phyloP scores from a whole-genome alignment of 2,888 invertebrate species.

The Aricia artaxerxes region DNA sequence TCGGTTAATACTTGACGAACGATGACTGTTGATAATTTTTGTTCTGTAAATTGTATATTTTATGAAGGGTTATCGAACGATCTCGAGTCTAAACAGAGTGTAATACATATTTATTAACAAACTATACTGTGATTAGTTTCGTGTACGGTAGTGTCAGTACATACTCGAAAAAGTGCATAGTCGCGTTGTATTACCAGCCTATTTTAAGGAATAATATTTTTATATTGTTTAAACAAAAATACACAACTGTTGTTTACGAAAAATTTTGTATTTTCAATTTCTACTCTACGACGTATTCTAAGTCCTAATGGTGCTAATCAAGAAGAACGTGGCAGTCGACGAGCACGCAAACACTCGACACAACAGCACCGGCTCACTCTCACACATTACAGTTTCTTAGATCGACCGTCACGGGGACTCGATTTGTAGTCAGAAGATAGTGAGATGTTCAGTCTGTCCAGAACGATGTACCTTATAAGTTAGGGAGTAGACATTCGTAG shows the following conservation, averaged over 20 bases:
- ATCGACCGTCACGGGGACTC: background rate
- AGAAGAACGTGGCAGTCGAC: slow-evolving; percentile 32
- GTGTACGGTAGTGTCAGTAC: slow-evolving; percentile 44
- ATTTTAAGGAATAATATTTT: slow-evolving; percentile 75
- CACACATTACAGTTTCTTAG: background rate
- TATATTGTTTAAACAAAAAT: slow-evolving; percentile 77
- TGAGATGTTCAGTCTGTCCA: slow-evolving; percentile 21
- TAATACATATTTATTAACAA: slow-evolving; percentile 65
- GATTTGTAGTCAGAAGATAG: background rate
- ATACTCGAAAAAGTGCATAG: slow-evolving; percentile 45
- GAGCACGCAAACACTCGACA: background rate
- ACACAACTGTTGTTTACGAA: slow-evolving; percentile 69
- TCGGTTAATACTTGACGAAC: slow-evolving; percentile 54
- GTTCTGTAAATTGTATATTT: slow-evolving; percentile 72
- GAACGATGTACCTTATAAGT: slow-evolving; percentile 3
- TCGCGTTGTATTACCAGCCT: slow-evolving; percentile 60
- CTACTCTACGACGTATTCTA: slow-evolving; percentile 55
- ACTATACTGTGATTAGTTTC: slow-evolving; percentile 69
- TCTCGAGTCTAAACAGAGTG: slow-evolving; percentile 62
- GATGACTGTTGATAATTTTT: slow-evolving; percentile 59
- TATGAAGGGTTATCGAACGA: slow-evolving; percentile 70
- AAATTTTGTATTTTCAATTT: slow-evolving; percentile 66
- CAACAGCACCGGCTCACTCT: background rate
- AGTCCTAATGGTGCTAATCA: slow-evolving; percentile 69
- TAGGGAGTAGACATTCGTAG: background rate